These are phyloP conservation scores for Hymenopus coronatus DNA, from an alignment of 2,888 invertebrate species.

Conservation along the genomic window DNA sequence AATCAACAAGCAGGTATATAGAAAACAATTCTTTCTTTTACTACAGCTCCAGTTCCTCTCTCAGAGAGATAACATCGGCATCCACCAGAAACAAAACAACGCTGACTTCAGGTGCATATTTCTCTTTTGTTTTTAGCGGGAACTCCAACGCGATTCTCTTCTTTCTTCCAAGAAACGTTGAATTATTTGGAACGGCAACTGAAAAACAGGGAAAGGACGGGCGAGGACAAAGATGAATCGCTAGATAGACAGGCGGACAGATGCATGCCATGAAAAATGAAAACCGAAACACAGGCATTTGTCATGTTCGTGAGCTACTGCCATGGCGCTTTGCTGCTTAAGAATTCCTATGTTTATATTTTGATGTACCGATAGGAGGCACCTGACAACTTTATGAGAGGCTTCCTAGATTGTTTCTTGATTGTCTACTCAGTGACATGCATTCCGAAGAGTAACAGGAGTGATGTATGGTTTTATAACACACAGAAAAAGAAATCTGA, in stretches of 20 bases:
- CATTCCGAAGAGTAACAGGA: too few relatives aligned
- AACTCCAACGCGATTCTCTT: neutral
- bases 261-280: neutral
- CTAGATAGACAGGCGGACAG: neutral
- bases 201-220: neutral
- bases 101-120: neutral
- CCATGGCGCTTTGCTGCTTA: too few relatives aligned
- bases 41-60: neutral
- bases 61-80: neutral
- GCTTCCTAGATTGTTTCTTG: neutral
- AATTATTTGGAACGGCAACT: neutral
- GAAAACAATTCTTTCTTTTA: neutral
- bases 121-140: neutral
- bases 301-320: too few relatives aligned
- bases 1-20: neutral
- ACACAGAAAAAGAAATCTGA: too few relatives aligned
- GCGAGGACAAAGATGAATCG: neutral
- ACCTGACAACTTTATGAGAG: neutral
- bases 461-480: too few relatives aligned
- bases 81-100: neutral
- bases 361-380: neutral
- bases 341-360: neutral
- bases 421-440: too few relatives aligned
- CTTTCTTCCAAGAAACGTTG: neutral
- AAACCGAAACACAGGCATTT: neutral